Percentiles rank a stretch among this genome's conserved stretches.
These are phyloP conservation scores for Punctoribates punctum DNA, from an alignment of 2,888 invertebrate species.

Conservation along the genomic window DNA sequence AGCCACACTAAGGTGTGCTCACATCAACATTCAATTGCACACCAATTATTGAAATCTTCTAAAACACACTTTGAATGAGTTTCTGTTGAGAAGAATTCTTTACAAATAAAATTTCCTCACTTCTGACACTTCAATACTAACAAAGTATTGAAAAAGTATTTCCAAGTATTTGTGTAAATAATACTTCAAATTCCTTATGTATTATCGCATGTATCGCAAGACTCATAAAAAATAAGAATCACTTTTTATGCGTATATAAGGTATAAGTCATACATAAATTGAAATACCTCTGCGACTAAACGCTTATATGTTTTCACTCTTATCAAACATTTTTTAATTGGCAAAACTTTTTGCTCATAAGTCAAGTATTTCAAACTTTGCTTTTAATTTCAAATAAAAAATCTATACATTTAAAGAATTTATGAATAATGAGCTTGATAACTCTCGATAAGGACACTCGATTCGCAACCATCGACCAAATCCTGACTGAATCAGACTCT, in stretches of 20 bases:
- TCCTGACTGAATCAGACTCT: background rate
- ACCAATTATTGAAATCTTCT: conserved; percentile 12
- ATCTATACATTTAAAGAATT: background rate
- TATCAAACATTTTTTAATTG: conserved; percentile 1
- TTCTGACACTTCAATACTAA: background rate
- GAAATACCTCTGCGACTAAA: conserved; percentile 13
- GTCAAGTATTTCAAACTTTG: background rate
- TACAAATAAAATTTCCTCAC: background rate
- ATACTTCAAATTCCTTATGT: conserved; percentile 21
- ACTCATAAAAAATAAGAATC: conserved; percentile 6
- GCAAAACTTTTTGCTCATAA: background rate
- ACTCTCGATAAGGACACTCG: too few species aligned
- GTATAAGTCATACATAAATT: conserved; percentile 6
- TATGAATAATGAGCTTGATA: background rate
- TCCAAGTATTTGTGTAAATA: conserved; percentile 19
- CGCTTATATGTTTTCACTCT: conserved; percentile 9
- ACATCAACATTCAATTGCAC: conserved; percentile 8
- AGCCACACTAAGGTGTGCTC: conserved; percentile 6
- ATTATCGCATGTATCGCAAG: conserved; percentile 17
- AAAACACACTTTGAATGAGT: background rate
- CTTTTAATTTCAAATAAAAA: background rate
- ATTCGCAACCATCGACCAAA: background rate
- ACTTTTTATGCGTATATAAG: conserved; percentile 9
- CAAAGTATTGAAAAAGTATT: background rate
- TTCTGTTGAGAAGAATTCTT: background rate